A percentile compares a stretch with the other conserved stretches of the same genome.
These are phyloP conservation scores for Actinemys pallida DNA, from an alignment of 2,113 vertebrate genomes.

Conservation along the genomic window DNA sequence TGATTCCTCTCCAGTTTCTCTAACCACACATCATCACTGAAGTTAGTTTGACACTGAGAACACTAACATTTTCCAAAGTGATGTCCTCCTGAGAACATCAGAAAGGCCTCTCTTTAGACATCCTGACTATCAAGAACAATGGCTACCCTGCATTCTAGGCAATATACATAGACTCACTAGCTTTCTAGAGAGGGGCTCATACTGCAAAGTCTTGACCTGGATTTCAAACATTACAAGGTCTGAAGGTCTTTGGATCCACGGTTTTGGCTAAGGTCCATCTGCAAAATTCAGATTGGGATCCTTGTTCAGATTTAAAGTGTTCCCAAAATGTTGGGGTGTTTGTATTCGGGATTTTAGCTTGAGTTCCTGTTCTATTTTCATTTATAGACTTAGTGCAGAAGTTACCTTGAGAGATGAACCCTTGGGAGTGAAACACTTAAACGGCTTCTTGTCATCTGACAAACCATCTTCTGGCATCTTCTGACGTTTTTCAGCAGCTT, in stretches of 20 bases:
- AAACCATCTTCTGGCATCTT: slow-evolving; percentile 88
- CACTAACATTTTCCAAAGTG: background rate
- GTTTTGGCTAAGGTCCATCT: background rate
- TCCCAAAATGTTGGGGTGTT: background rate
- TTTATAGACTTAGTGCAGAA: background rate
- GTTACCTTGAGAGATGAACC: slow-evolving; percentile 95
- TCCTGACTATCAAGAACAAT: background rate
- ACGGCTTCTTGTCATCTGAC: slow-evolving; percentile 89
- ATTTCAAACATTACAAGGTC: background rate
- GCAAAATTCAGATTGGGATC: background rate
- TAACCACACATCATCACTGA: background rate
- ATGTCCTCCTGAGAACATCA: background rate
- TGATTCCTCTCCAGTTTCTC: background rate
- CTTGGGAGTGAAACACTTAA: slow-evolving; percentile 95
- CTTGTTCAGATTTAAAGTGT: background rate
- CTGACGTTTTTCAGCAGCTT: slow-evolving; percentile 97
- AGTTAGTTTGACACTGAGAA: background rate
- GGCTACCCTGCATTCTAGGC: background rate
- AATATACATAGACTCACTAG: background rate
- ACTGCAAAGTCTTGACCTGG: background rate
- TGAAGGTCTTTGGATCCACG: background rate
- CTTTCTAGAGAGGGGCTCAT: background rate
- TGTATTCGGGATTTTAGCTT: background rate
- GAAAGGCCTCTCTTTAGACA: background rate
- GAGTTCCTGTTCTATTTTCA: background rate